A percentile compares a stretch with the other conserved stretches of the same genome.
Evolutionary conservation across 2,888 invertebrate genomes (phyloP).

Genomic region (Lycaena phlaeas): DNA sequence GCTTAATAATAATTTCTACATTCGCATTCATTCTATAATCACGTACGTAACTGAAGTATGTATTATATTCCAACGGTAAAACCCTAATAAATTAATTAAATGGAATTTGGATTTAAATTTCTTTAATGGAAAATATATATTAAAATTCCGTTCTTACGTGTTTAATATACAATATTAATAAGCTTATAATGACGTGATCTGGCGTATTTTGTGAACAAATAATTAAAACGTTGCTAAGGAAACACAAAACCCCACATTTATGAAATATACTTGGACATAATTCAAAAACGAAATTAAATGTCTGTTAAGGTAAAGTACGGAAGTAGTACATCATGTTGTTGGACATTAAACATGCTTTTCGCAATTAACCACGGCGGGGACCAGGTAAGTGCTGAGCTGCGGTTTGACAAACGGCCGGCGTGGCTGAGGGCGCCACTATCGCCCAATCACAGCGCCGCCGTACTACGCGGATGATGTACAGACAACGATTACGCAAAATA

Average conservation of each 20-base stretch:
- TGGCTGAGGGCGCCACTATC: constrained; percentile 43
- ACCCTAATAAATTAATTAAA: too few relatives aligned
- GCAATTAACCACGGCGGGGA: constrained; percentile 49
- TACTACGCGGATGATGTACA: constrained; percentile 9
- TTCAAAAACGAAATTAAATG: constrained; percentile 21
- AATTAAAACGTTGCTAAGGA: constrained; percentile 12
- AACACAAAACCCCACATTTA: constrained; percentile 13
- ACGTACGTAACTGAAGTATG: too few relatives aligned
- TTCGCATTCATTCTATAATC: too few relatives aligned
- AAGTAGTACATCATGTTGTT: constrained; percentile 57
- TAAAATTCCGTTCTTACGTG: not conserved
- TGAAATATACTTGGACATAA: constrained; percentile 10
- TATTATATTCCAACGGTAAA: too few relatives aligned
- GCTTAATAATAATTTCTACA: too few relatives aligned
- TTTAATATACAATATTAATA: too few relatives aligned
- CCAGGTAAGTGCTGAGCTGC: constrained; percentile 44
- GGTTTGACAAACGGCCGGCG: constrained; percentile 59
- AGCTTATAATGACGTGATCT: too few relatives aligned
- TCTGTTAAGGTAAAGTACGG: constrained; percentile 29
- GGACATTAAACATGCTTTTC: constrained; percentile 51
- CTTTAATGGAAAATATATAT: not conserved
- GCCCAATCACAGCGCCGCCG: constrained; percentile 32
- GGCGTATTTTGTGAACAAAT: too few relatives aligned
- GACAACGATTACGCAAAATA: not conserved
- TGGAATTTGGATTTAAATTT: too few relatives aligned